phyloP scores from a whole-genome alignment of 2,113 vertebrate genomes.

The Cricetomys ansorgei region DNA sequence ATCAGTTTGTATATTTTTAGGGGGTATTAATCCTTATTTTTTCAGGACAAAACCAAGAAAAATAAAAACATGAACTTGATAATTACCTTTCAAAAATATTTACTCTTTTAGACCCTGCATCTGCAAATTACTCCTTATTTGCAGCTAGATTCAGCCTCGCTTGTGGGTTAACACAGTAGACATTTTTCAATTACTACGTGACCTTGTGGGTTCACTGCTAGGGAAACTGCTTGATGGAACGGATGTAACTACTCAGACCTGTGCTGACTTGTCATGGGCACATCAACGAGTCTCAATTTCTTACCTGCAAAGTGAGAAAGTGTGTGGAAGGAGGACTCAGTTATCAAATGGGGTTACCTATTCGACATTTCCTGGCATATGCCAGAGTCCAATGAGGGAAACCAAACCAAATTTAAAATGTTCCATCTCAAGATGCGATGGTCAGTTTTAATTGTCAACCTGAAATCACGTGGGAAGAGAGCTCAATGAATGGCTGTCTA shows the following conservation, averaged over 20 bases:
- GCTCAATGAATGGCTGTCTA: background rate
- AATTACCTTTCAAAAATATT: background rate
- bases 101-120: background rate
- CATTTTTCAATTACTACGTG: background rate
- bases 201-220: background rate
- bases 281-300: background rate
- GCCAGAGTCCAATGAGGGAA: background rate
- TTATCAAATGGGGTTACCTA: background rate
- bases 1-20: background rate
- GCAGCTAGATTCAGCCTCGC: background rate
- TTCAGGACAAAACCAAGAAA: background rate
- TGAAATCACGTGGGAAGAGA: background rate
- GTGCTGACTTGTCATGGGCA: background rate
- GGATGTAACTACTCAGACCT: background rate
- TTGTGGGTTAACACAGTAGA: background rate
- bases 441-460: too few species aligned
- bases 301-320: background rate
- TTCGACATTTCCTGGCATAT: background rate
- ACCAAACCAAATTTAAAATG: background rate
- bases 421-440: background rate
- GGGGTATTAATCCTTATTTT: background rate
- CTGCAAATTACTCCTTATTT: background rate
- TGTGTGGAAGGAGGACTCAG: background rate
- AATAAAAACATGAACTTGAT: background rate
- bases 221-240: background rate